Evolutionary conservation across 2,797 vertebrate genomes (phyloP).

Genomic region (Benthosema pterotum): DNA sequence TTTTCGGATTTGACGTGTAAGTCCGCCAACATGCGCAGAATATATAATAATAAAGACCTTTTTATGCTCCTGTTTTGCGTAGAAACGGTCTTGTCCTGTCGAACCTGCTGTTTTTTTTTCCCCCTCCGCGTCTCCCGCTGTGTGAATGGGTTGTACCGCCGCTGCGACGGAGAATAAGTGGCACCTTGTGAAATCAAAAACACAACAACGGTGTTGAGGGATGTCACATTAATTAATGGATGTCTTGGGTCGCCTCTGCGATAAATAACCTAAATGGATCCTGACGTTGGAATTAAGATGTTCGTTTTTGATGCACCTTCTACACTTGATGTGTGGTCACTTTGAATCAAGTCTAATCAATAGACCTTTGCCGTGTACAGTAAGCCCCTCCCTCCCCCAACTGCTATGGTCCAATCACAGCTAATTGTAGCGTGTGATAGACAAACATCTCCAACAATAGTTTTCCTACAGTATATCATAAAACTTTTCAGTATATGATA

Average conservation of each 20-base stretch:
- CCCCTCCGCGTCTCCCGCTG: constrained; percentile 46
- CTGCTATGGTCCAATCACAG: too few species aligned
- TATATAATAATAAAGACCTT: constrained; percentile 37
- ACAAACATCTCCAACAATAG: too few species aligned
- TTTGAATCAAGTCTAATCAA: constrained; percentile 54
- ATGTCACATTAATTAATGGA: constrained; percentile 70
- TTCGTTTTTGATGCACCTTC: constrained; percentile 61
- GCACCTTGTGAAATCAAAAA: constrained; percentile 58
- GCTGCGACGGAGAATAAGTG: constrained; percentile 32
- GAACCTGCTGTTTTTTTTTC: constrained; percentile 55
- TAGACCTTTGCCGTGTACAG: too few species aligned
- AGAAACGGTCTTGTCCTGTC: constrained; percentile 36
- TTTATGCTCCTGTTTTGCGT: constrained; percentile 23
- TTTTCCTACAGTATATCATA: too few species aligned
- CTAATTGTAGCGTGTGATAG: too few species aligned
- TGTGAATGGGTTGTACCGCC: constrained; percentile 39
- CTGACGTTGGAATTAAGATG: constrained; percentile 58
- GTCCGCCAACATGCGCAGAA: constrained; percentile 15
- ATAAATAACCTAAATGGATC: constrained; percentile 52
- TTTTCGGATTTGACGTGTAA: constrained; percentile 35
- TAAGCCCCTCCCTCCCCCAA: too few species aligned
- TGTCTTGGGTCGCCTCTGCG: constrained; percentile 41
- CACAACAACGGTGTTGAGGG: constrained; percentile 67
- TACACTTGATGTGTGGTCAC: constrained; percentile 60
- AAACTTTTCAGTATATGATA: too few species aligned